Percentiles rank a stretch among this genome's conserved stretches.
These are phyloP conservation scores for Lepidurus couesii DNA, from an alignment of 1,140 invertebrate species.

Conservation along the genomic window DNA sequence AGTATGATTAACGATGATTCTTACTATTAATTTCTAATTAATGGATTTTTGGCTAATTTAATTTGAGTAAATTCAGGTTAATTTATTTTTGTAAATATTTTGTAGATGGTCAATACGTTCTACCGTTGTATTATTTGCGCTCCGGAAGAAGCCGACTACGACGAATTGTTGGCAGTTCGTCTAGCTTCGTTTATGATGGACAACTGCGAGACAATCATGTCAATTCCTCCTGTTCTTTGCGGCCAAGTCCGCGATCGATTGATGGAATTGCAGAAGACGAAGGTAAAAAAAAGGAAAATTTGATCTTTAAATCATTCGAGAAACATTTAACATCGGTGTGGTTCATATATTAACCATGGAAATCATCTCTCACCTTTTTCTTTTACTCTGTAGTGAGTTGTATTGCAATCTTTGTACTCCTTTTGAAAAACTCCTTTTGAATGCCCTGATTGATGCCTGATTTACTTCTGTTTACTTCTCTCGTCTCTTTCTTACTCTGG, in stretches of 20 bases:
- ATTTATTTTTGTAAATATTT: neutral
- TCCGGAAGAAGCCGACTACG: conserved; percentile 33
- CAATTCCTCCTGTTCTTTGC: conserved; percentile 31
- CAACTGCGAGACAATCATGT: conserved; percentile 33
- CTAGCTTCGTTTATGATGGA: conserved; percentile 33
- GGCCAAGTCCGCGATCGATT: conserved; percentile 27
- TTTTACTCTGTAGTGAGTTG: conserved; percentile 29
- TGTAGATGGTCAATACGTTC: conserved; percentile 35
- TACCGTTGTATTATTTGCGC: conserved; percentile 35
- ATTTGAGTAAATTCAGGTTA: too few species aligned
- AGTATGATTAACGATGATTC: neutral
- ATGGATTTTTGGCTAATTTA: neutral
- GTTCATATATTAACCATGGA: neutral
- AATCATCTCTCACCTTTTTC: neutral
- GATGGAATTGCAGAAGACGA: conserved; percentile 27
- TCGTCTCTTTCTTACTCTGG: neutral
- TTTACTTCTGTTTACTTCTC: conserved; percentile 17
- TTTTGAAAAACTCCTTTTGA: conserved; percentile 11
- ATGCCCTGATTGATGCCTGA: conserved; percentile 4
- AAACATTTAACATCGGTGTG: neutral
- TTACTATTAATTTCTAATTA: neutral
- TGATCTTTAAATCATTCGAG: conserved; percentile 1
- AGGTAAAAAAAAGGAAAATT: conserved; percentile 26
- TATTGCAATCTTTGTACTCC: conserved; percentile 22
- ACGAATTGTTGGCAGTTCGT: conserved; percentile 33